Evolutionary conservation across 2,113 vertebrate species (phyloP).

Genomic region (Diglossa brunneiventris): DNA sequence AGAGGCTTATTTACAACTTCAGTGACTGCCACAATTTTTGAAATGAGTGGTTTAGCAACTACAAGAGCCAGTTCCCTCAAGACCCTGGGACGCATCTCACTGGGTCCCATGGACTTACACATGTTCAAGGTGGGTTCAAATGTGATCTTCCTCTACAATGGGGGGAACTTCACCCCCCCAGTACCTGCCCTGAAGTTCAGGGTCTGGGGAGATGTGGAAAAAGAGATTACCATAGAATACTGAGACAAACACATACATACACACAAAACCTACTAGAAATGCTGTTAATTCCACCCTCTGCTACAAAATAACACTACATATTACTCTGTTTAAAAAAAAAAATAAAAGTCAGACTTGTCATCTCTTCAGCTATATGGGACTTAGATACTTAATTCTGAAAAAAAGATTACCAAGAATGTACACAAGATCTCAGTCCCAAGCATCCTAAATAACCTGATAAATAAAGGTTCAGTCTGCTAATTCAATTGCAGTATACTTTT

Average conservation of each 20-base stretch:
- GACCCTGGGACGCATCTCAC: not conserved
- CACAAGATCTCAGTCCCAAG: not conserved
- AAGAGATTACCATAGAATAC: not conserved
- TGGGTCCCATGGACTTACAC: not conserved
- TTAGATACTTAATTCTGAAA: not conserved
- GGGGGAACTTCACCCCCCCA: not conserved
- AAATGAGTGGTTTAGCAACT: not conserved
- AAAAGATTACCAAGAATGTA: not conserved
- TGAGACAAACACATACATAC: not conserved
- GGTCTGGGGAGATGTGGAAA: not conserved
- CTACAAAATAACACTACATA: not conserved
- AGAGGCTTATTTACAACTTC: not conserved
- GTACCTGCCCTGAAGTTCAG: not conserved
- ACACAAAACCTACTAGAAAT: not conserved
- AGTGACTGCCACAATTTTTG: not conserved
- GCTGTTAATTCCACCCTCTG: not conserved
- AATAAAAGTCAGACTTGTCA: not conserved
- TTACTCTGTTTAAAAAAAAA: not conserved
- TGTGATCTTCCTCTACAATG: not conserved
- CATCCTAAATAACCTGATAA: not conserved
- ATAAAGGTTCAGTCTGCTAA: not conserved
- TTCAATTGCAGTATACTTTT: not conserved
- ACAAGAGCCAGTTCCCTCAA: not conserved
- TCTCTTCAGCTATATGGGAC: not conserved
- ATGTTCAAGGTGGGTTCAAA: accelerated